phyloP scores from a whole-genome alignment of 2,113 vertebrate species.

The Myocastor coypus region DNA sequence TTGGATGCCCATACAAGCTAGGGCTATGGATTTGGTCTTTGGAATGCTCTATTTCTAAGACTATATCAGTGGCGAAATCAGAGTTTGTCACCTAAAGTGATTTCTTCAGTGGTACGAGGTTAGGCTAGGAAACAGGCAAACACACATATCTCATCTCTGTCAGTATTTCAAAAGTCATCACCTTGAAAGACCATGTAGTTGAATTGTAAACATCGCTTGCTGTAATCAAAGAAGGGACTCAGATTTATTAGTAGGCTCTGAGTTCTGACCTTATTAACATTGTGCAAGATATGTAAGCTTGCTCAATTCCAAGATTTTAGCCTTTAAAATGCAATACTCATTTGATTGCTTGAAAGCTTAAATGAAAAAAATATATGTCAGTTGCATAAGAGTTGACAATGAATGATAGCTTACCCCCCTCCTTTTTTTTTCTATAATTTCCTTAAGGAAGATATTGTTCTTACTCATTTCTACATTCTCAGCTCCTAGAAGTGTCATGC shows the following conservation, averaged over 20 bases:
- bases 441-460: conserved; percentile 4
- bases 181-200: background rate
- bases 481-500: background rate
- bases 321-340: background rate
- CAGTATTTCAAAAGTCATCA: background rate
- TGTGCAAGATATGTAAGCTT: background rate
- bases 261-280: conserved; percentile 5
- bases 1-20: background rate
- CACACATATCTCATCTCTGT: background rate
- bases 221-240: background rate
- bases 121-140: background rate
- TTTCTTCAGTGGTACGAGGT: background rate
- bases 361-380: background rate
- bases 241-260: background rate
- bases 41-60: background rate
- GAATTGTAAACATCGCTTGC: background rate
- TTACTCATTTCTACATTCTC: background rate
- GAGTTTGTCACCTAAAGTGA: background rate
- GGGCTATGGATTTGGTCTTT: background rate
- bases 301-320: background rate
- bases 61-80: background rate
- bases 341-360: conserved; percentile 20
- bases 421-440: background rate
- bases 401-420: background rate
- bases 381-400: background rate